A percentile compares a stretch with the other conserved stretches of the same genome.
Conservation (phyloP, 2,113 vertebrate species). For the Dipodomys spectabilis region DNA sequence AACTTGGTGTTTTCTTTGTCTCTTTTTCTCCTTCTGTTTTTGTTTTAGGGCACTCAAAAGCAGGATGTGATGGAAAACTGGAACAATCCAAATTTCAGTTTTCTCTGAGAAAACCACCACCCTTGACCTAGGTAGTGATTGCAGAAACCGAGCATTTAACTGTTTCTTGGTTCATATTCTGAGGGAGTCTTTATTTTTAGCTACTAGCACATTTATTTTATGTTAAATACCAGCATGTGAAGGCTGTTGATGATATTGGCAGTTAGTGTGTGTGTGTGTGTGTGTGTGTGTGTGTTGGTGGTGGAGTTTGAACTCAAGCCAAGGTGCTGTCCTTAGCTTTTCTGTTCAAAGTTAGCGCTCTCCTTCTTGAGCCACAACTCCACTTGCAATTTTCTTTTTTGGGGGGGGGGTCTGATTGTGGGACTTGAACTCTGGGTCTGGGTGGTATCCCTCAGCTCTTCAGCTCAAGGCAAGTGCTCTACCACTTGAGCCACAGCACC, state of each 20-base stretch:
- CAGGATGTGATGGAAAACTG: neutral
- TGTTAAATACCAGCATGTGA: neutral
- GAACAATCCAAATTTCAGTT: neutral
- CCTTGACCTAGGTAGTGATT: neutral
- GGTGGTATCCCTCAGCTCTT: too few species aligned
- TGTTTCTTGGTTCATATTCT: neutral
- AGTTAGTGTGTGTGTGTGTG: neutral
- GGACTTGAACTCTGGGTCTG: too few species aligned
- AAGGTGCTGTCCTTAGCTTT: too few species aligned
- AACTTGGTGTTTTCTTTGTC: neutral
- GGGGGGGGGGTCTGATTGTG: too few species aligned
- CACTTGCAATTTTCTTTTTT: too few species aligned
- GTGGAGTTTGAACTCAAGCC: too few species aligned
- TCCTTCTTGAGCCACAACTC: too few species aligned
- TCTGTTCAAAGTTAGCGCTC: too few species aligned
- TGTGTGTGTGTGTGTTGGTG: too few species aligned
- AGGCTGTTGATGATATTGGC: neutral
- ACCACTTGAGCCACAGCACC: too few species aligned
- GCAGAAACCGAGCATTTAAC: neutral
- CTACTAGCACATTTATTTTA: neutral
- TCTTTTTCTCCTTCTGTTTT: neutral
- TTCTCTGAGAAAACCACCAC: conserved; percentile 11
- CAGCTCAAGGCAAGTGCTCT: too few species aligned
- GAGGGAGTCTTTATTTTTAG: neutral
- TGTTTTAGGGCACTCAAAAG: conserved; percentile 17